A percentile compares a stretch with the other conserved stretches of the same genome.
phyloP scores from a whole-genome alignment of 2,113 vertebrate species.

The Calyptomena viridis region DNA sequence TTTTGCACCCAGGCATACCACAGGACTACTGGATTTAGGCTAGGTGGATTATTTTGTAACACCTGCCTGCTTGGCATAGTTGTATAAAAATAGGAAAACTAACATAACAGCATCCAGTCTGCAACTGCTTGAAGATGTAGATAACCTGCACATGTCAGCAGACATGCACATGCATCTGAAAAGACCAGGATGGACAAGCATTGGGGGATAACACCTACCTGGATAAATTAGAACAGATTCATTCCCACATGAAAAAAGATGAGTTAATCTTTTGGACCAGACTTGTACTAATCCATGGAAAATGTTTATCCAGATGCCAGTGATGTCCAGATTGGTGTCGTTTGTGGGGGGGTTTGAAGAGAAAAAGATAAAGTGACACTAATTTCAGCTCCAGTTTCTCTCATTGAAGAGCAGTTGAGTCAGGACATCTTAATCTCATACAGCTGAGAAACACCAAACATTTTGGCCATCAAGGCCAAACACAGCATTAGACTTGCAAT shows the following conservation, averaged over 20 bases:
- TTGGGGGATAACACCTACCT: not conserved
- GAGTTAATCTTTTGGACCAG: not conserved
- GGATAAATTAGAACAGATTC: not conserved
- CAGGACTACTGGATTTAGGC: not conserved
- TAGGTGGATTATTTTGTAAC: not conserved
- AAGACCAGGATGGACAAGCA: not conserved
- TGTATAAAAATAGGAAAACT: not conserved
- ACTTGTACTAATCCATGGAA: not conserved
- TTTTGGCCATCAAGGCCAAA: not conserved
- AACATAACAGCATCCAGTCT: not conserved
- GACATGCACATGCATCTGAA: not conserved
- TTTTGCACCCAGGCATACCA: not conserved
- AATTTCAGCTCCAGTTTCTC: not conserved
- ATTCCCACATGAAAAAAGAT: not conserved
- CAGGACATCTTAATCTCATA: not conserved
- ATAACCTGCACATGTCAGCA: not conserved
- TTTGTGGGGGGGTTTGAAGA: not conserved
- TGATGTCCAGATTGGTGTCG: not conserved
- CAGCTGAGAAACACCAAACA: not conserved
- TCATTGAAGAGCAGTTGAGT: not conserved
- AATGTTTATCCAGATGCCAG: not conserved
- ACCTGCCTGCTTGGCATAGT: not conserved
- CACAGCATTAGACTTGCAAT: not conserved
- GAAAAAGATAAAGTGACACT: not conserved
- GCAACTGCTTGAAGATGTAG: not conserved